phyloP scores from a whole-genome alignment of 2,797 vertebrate genomes.

The Trachops cirrhosus region DNA sequence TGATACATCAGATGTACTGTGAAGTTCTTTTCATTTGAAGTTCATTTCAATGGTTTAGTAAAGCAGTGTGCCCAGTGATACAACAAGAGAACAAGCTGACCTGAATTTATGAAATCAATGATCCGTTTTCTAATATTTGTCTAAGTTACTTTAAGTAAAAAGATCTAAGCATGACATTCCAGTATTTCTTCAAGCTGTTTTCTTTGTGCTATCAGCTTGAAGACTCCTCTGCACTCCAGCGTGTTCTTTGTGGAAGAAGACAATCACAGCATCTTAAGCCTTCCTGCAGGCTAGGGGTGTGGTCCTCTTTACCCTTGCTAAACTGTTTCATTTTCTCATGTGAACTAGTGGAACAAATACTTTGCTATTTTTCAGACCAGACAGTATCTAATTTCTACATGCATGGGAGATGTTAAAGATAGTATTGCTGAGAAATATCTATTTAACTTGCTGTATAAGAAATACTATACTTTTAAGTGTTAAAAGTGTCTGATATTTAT shows the following conservation, averaged over 20 bases:
- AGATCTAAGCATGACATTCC: constrained; percentile 25
- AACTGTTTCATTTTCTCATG: not conserved
- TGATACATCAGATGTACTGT: not conserved
- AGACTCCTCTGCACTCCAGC: not conserved
- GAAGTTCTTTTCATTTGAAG: constrained; percentile 26
- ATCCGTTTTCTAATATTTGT: not conserved
- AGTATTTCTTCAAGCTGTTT: constrained; percentile 22
- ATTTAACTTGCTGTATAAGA: not conserved
- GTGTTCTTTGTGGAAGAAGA: not conserved
- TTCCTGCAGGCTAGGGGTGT: not conserved
- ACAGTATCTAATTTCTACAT: not conserved
- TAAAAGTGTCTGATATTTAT: not conserved
- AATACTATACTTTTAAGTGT: not conserved
- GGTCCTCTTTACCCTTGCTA: not conserved
- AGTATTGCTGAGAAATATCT: not conserved
- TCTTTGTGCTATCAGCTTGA: constrained; percentile 27
- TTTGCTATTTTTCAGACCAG: constrained; percentile 5
- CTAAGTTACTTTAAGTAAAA: constrained; percentile 29
- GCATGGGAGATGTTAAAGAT: not conserved
- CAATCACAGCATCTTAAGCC: not conserved
- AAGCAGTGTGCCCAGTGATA: not conserved
- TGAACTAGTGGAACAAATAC: not conserved
- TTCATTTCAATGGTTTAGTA: not conserved
- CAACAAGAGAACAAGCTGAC: not conserved
- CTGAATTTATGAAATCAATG: constrained; percentile 10